Percentiles rank a stretch among this genome's conserved stretches.
These are phyloP conservation scores for Anguilla rostrata DNA, from an alignment of 2,113 vertebrate species.

Conservation along the genomic window DNA sequence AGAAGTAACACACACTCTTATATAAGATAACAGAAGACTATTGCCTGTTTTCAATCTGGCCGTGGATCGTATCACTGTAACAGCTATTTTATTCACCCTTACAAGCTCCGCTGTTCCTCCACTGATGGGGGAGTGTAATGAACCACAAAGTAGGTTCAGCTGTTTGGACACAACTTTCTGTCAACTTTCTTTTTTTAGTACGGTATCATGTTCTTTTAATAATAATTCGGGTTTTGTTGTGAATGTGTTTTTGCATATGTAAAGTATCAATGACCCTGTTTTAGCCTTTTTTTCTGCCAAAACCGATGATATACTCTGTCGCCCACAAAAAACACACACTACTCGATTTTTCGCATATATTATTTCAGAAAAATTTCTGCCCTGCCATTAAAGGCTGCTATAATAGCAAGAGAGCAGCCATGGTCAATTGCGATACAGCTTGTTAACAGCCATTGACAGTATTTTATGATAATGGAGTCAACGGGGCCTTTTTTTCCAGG, in stretches of 20 bases:
- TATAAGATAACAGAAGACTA: constrained; percentile 18
- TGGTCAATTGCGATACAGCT: neutral
- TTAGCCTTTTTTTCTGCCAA: neutral
- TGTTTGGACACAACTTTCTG: neutral
- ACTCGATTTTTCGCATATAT: neutral
- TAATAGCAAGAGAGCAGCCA: no score
- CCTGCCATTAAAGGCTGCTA: no score
- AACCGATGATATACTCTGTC: neutral
- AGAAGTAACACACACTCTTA: constrained; percentile 17
- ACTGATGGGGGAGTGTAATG: neutral
- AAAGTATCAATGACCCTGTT: neutral
- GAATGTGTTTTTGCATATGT: neutral
- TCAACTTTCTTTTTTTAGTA: neutral
- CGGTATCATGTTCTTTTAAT: neutral
- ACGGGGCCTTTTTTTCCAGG: neutral
- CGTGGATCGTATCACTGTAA: constrained; percentile 30
- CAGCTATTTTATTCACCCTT: constrained; percentile 24
- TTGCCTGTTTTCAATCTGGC: constrained; percentile 34
- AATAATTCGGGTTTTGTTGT: neutral
- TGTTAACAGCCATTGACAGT: neutral
- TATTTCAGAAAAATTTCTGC: neutral
- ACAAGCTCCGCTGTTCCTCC: neutral
- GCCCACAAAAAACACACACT: neutral
- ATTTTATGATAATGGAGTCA: neutral
- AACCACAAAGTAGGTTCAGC: neutral